Conservation (phyloP, 2,113 vertebrate species). For the Phylloscopus trochiloides region DNA sequence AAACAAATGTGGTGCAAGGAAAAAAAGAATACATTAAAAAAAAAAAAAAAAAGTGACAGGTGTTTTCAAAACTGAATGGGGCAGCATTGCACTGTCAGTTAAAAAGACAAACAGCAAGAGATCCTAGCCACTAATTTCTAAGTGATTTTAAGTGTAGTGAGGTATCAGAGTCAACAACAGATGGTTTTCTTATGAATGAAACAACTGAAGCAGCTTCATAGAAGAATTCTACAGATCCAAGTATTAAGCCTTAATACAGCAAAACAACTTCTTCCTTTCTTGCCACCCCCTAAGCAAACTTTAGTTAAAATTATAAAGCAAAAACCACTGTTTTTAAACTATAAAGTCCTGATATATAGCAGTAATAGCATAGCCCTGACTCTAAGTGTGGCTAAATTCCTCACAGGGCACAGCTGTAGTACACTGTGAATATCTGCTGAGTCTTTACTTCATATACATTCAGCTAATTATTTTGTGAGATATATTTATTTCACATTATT, state of each 20-base stretch:
- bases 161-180: neutral
- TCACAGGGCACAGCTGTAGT: neutral
- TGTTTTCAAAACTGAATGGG: slow-evolving; percentile 10
- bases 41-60: neutral
- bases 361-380: neutral
- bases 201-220: neutral
- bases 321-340: neutral
- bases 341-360: neutral
- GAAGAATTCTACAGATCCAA: neutral
- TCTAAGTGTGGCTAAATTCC: neutral
- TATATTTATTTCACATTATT: neutral
- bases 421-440: neutral
- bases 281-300: neutral
- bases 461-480: neutral
- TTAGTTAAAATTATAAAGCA: neutral
- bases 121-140: neutral
- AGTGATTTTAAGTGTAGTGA: neutral
- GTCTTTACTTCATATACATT: neutral
- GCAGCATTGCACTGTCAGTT: neutral
- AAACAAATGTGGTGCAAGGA: neutral
- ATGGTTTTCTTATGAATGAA: neutral
- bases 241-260: neutral
- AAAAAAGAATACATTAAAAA: neutral
- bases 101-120: neutral
- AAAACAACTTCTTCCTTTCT: neutral